Evolutionary conservation across 2,113 vertebrate species (phyloP).

Genomic region (Nesospiza acunhae): DNA sequence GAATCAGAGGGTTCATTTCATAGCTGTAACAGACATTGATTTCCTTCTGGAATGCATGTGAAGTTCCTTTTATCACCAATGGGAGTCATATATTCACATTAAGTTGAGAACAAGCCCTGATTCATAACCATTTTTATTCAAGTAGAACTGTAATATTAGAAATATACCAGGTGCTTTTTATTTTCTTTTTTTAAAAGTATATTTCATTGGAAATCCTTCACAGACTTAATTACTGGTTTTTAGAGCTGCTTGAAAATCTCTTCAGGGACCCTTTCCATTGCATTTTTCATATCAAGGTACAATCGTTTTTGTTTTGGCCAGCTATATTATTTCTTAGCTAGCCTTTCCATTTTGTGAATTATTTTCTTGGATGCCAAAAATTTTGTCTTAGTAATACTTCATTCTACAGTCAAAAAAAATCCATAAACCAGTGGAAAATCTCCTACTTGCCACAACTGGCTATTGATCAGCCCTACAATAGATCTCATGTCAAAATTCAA

Average conservation of each 20-base stretch:
- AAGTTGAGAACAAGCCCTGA: background rate
- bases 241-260: background rate
- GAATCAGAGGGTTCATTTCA: background rate
- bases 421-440: background rate
- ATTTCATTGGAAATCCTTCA: background rate
- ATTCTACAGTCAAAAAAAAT: background rate
- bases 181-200: background rate
- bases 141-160: background rate
- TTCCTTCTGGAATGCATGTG: background rate
- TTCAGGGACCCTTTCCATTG: background rate
- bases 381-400: background rate
- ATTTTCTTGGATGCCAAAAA: background rate
- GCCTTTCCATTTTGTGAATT: background rate
- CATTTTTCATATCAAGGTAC: background rate
- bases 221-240: background rate
- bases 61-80: conserved; percentile 1
- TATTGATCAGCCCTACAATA: background rate
- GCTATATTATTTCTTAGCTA: background rate
- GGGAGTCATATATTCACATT: background rate
- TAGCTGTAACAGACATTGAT: background rate
- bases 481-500: background rate
- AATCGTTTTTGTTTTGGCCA: background rate
- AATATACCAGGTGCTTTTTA: background rate
- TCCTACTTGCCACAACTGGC: background rate
- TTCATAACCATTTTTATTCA: background rate